A percentile compares a stretch with the other conserved stretches of the same genome.
phyloP scores from a whole-genome alignment of 2,113 vertebrate genomes.

The Pagrus major region DNA sequence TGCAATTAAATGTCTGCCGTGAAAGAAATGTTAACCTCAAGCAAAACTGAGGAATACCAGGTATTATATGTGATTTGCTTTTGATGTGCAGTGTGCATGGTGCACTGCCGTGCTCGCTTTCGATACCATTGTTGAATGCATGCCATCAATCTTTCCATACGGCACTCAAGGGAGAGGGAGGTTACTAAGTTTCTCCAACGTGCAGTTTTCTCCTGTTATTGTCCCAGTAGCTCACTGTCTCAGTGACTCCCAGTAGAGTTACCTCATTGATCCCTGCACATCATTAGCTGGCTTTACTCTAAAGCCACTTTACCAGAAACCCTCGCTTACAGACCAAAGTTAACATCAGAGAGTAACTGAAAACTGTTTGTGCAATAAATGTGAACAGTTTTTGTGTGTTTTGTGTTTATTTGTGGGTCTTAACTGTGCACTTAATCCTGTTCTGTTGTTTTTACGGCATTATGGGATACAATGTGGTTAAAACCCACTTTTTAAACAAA shows the following conservation, averaged over 20 bases:
- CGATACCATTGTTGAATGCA: conserved; percentile 68
- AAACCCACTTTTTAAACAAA: conserved; percentile 33
- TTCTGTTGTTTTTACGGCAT: conserved; percentile 20
- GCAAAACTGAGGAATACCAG: not conserved
- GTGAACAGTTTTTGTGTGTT: conserved; percentile 4
- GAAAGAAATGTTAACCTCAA: conserved; percentile 2
- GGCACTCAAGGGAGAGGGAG: conserved; percentile 74
- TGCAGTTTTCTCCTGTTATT: conserved; percentile 80
- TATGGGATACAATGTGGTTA: conserved; percentile 27
- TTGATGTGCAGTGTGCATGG: conserved; percentile 28
- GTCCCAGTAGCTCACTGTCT: conserved; percentile 83
- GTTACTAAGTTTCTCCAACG: conserved; percentile 79
- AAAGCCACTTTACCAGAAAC: conserved; percentile 81
- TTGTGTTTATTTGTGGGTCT: conserved; percentile 12
- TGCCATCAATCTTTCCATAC: conserved; percentile 72
- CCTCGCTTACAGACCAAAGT: conserved; percentile 56
- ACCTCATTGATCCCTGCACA: conserved; percentile 82
- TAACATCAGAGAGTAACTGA: conserved; percentile 37
- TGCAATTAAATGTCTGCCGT: conserved; percentile 2
- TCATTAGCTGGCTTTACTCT: conserved; percentile 84
- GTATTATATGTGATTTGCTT: conserved; percentile 25
- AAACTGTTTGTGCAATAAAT: conserved; percentile 10
- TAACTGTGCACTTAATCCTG: not conserved
- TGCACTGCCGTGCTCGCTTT: conserved; percentile 44
- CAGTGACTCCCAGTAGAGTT: conserved; percentile 76